A percentile compares a stretch with the other conserved stretches of the same genome.
Conservation (phyloP, 1,140 invertebrate species). For the Conus betulinus region DNA sequence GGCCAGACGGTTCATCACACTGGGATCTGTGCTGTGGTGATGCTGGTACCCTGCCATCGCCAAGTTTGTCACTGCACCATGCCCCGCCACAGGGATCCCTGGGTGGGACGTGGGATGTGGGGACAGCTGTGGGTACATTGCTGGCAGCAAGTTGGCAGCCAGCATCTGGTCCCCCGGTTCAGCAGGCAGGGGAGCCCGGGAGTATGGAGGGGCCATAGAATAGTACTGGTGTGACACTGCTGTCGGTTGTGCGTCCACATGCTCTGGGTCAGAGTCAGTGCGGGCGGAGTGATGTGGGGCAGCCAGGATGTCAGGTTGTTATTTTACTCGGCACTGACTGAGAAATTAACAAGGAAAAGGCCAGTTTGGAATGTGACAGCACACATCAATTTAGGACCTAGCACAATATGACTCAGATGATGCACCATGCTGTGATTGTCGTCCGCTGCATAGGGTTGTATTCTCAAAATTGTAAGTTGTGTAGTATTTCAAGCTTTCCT, state of each 20-base stretch:
- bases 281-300: not conserved
- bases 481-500: too few relatives aligned
- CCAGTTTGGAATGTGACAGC: not conserved
- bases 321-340: too few relatives aligned
- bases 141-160: not conserved
- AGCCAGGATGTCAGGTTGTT: slow-evolving; percentile 18
- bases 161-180: not conserved
- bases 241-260: not conserved
- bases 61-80: not conserved
- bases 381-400: too few relatives aligned
- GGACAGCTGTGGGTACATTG: slow-evolving; percentile 16
- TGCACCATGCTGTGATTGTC: too few relatives aligned
- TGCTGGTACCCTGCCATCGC: slow-evolving; percentile 35
- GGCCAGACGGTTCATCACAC: slow-evolving; percentile 39
- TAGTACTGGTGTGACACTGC: not conserved
- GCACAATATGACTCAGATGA: too few relatives aligned
- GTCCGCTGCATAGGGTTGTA: too few relatives aligned
- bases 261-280: slow-evolving; percentile 17
- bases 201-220: not conserved
- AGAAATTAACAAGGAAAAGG: too few relatives aligned
- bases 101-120: not conserved
- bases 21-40: slow-evolving; percentile 52
- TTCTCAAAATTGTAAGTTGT: too few relatives aligned
- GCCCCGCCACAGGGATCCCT: slow-evolving; percentile 7
- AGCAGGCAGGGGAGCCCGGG: not conserved